phyloP scores from a whole-genome alignment of 1,140 invertebrate genomes.

The Drosophila bocki region DNA sequence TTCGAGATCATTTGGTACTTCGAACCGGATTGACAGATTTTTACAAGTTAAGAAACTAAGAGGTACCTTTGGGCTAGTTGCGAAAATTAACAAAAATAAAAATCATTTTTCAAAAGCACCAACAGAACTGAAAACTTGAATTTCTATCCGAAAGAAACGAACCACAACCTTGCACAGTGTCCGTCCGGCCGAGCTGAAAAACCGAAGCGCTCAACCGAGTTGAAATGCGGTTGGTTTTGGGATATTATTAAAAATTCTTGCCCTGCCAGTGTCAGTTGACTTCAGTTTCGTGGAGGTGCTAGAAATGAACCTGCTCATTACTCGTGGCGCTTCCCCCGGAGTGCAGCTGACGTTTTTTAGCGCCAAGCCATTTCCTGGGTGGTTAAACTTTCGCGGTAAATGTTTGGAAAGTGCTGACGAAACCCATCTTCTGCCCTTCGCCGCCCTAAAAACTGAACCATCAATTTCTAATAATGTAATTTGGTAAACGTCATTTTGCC shows the following conservation, averaged over 20 bases:
- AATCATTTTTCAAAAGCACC: slow-evolving; percentile 25
- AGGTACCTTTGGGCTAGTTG: background rate
- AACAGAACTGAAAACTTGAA: slow-evolving; percentile 6
- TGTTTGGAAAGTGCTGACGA: slow-evolving; percentile 40
- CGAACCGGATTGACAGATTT: no score
- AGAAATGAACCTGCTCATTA: slow-evolving; percentile 27
- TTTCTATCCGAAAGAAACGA: slow-evolving; percentile 15
- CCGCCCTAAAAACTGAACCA: slow-evolving; percentile 44
- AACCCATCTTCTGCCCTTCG: slow-evolving; percentile 5
- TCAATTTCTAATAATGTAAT: slow-evolving; percentile 84
- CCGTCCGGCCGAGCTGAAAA: slow-evolving; percentile 39
- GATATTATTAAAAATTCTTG: slow-evolving; percentile 70
- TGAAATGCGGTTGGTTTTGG: slow-evolving; percentile 62
- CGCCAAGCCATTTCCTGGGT: slow-evolving; percentile 11
- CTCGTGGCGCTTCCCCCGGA: background rate
- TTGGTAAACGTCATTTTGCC: slow-evolving; percentile 75
- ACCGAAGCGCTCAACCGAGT: slow-evolving; percentile 24
- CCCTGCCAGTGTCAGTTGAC: slow-evolving; percentile 21
- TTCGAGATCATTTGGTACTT: no score
- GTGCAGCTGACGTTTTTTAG: slow-evolving; percentile 22
- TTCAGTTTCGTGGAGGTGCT: slow-evolving; percentile 25
- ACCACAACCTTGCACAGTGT: slow-evolving; percentile 21
- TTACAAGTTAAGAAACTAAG: no score
- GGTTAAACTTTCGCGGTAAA: slow-evolving; percentile 25
- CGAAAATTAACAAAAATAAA: slow-evolving; percentile 5